Base-by-base conservation (phyloP, 2,113 vertebrate genomes). In the Macrotis lagotis region DNA sequence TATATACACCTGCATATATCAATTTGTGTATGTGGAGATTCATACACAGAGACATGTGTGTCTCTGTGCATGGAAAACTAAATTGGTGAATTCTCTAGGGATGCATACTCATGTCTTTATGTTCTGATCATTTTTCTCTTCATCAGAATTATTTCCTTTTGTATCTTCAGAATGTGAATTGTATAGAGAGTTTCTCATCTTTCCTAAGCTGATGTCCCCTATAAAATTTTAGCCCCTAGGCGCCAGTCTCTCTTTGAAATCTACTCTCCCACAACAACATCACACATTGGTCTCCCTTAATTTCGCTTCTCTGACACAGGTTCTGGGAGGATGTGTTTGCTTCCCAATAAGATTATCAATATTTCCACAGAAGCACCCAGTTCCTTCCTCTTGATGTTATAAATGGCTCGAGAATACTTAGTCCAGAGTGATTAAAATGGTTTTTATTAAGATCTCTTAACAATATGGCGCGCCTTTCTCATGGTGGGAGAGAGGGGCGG, bases 21-120 rank as follows among this genome's bases (percentile, higher is more conserved):
- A 10, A 0, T 66, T 14, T 74, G 31, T 11, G 3, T 74, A 55
- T 55, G 37, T 22, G 2, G 6, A n/a, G 1, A 31, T 11, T 9
- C 52, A 53, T 8, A 7, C 2, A 25, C 4, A 31, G 2, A 11
- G 31, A 1, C 19, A 5, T 1, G 16, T n/a, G 37, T n/a, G 14
- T 74, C 4, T 6, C 8, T 22, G 1, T 22, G 5, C 22, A 44
- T 44, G 66, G n/a, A 44, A n/a, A 83, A 44, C 37, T 22, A 83
- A 83, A 44, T 44, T 83, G 7, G 7, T 44, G 16, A 83, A 44
- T 24, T 83, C 19, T 83, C n/a, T 44, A 8, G n/a, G 2, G 4
- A 44, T 24, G 19, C 5, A n/a, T 37, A 44, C 44, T 16, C 5
- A 2, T 8, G 19, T 19, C 66, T 83, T 74, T 74, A 22, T 12